A percentile compares a stretch with the other conserved stretches of the same genome.
phyloP scores from a whole-genome alignment of 2,113 vertebrate species.

The Melanostigma gelatinosum region DNA sequence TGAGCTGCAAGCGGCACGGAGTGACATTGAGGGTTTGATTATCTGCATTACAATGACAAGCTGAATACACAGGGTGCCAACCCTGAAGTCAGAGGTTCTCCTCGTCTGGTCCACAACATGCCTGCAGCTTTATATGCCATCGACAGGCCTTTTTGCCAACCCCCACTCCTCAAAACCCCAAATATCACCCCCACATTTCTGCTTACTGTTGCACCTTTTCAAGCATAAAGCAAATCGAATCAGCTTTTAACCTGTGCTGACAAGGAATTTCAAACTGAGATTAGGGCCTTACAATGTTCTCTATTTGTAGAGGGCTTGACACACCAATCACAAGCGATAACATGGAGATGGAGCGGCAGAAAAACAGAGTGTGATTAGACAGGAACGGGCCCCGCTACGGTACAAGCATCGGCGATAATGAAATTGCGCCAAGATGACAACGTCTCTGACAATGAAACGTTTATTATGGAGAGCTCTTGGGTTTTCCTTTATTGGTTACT shows the following conservation, averaged over 20 bases:
- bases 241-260: conserved; percentile 45
- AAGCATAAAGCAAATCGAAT: conserved; percentile 42
- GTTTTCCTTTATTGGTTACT: background rate
- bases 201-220: conserved; percentile 40
- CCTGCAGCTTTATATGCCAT: conserved; percentile 14
- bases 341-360: background rate
- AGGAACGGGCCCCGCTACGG: conserved; percentile 3
- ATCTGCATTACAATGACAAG: conserved; percentile 37
- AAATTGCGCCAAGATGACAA: conserved; percentile 14
- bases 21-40: conserved; percentile 53
- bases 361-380: conserved; percentile 24
- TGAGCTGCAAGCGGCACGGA: conserved; percentile 11
- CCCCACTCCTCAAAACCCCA: background rate
- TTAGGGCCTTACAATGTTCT: background rate
- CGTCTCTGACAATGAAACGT: conserved; percentile 38
- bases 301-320: conserved; percentile 16
- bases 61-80: conserved; percentile 40
- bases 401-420: conserved; percentile 15
- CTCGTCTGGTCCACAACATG: conserved; percentile 14
- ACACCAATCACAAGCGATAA: conserved; percentile 20
- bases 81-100: conserved; percentile 43
- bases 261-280: conserved; percentile 23
- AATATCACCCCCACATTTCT: conserved; percentile 29
- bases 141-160: conserved; percentile 8
- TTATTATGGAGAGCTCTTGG: conserved; percentile 9